Evolutionary conservation across 1,140 invertebrate genomes (phyloP), one percentile per base, ranked within the genome.

Genomic region (Procambarus virginalis): DNA sequence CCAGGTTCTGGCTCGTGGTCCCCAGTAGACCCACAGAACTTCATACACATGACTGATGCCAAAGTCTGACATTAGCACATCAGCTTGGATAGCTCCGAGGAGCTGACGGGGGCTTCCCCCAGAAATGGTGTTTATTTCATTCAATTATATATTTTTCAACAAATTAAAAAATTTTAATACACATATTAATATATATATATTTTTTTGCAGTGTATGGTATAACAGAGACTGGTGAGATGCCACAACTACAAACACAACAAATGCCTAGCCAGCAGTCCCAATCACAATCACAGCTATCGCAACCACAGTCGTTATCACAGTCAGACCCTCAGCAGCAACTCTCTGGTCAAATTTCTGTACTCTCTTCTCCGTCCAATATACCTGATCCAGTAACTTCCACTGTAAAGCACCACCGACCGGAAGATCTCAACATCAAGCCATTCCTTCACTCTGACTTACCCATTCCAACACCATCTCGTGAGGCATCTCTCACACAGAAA

Each of bases 401-500:
- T 14, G 75, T 90, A 10, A 91, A 91, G 14, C 89, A 94, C 89
- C 94, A 95, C 51, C 93, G 96, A 76, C 95, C 96, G 14, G 96
- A 97, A 80, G 96, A 97, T 91, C 93, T 97, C 3, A 96, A 96
- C 90, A 96, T 95, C 92, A 96, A 77, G 96, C 96, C 79, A 80
- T 93, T 84, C 91, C 92, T 88, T 80, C 92, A 86, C 75, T 92
- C 89, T 92, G 96, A 96, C 92, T 94, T 97, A 87, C 96, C 96
- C 17, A 94, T 97, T 81, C 96, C 96, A 48, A 96, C 96, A n/a
- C 96, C 96, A 2, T 96, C 93, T 4, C 94, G 97, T 48, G 97
- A 98, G 94, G 97, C 97, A 0, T 98, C 97, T 20, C 95, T 98
- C 1, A 98, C 97, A 0, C 97, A 98, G 94, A 98, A 99, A 93